phyloP scores from a whole-genome alignment of 2,797 vertebrate genomes.

The Monodelphis domestica region DNA sequence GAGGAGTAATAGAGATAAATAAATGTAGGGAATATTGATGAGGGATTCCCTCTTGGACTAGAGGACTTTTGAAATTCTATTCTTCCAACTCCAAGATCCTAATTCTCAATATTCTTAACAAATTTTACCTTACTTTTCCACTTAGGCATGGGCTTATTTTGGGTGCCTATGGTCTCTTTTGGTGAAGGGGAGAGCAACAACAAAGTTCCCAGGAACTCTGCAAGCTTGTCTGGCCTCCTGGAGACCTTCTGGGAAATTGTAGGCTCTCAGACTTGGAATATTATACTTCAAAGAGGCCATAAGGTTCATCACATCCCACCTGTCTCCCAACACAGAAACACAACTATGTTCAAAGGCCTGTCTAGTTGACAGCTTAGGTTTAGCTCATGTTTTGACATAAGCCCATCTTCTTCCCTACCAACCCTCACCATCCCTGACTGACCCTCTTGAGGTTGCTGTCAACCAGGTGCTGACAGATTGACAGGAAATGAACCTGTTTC shows the following conservation, averaged over 20 bases:
- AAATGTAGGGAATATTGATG: background rate
- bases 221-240: background rate
- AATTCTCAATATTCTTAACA: background rate
- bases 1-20: background rate
- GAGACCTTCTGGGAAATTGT: background rate
- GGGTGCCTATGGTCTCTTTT: background rate
- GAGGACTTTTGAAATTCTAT: background rate
- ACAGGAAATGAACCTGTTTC: conserved; percentile 52
- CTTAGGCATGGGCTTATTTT: background rate
- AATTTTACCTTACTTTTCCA: background rate
- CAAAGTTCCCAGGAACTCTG: background rate
- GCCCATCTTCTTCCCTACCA: conserved; percentile 18
- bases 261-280: background rate
- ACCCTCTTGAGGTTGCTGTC: background rate
- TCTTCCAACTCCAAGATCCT: background rate
- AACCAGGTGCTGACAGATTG: conserved; percentile 19
- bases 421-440: conserved; percentile 64
- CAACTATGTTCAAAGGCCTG: background rate
- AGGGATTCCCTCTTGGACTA: background rate
- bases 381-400: conserved; percentile 41
- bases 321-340: background rate
- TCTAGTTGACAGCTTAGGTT: background rate
- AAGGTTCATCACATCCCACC: background rate
- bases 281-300: background rate
- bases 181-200: background rate